A percentile compares a stretch with the other conserved stretches of the same genome.
These are phyloP conservation scores for Anoplophora glabripennis DNA, from an alignment of 1,140 invertebrate species.

Conservation along the genomic window DNA sequence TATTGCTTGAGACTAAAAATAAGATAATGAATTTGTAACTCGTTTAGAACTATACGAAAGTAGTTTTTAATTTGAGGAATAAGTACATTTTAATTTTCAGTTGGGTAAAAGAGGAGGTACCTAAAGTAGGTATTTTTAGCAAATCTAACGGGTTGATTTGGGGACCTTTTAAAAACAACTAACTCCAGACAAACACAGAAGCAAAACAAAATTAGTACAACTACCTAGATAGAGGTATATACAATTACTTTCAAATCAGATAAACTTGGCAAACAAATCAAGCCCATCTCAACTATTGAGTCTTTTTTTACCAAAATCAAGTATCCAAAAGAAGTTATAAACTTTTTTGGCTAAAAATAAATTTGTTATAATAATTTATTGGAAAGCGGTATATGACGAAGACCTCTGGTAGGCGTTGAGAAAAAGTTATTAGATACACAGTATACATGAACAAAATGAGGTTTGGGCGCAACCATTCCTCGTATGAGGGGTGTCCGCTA, in stretches of 20 bases:
- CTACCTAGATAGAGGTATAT: no score
- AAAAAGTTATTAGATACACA: conserved; percentile 46
- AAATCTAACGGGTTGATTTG: not conserved
- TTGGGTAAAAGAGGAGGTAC: not conserved
- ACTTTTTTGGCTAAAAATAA: not conserved
- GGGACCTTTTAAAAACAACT: not conserved
- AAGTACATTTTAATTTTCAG: not conserved
- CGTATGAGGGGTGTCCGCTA: conserved; percentile 39
- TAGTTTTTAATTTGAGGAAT: no score
- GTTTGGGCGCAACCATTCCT: conserved; percentile 48
- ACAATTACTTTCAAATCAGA: no score
- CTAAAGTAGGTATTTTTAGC: not conserved
- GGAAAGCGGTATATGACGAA: conserved; percentile 34
- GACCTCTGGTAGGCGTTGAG: conserved; percentile 36
- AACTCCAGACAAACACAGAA: not conserved
- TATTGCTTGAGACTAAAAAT: no score
- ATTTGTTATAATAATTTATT: conserved; percentile 9
- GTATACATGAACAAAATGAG: conserved; percentile 49
- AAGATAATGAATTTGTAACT: no score
- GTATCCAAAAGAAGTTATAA: not conserved
- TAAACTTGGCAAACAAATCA: no score
- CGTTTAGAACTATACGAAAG: no score
- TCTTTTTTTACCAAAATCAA: not conserved
- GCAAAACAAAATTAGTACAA: not conserved
- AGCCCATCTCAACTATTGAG: no score